Percentiles rank a stretch among this genome's conserved stretches.
Evolutionary conservation across 1,140 invertebrate species (phyloP).

Genomic region (Pristionchus pacificus): DNA sequence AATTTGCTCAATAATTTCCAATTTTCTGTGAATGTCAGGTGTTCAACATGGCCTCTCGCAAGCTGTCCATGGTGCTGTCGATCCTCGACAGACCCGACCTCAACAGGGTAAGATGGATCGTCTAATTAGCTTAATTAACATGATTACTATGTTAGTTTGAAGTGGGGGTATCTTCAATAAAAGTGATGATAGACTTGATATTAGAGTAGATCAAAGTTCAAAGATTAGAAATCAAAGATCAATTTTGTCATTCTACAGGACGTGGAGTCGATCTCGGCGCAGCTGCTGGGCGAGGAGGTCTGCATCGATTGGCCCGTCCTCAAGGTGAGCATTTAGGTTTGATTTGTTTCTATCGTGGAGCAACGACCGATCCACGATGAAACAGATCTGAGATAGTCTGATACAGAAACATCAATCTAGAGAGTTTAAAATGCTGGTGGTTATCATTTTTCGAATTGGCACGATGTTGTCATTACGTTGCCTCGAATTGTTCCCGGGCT

Average conservation of each 20-base stretch:
- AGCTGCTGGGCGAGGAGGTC: conserved; percentile 71
- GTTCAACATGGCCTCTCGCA: conserved; percentile 75
- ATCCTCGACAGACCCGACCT: conserved; percentile 59
- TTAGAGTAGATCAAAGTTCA: conserved; percentile 61
- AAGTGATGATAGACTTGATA: too few relatives aligned
- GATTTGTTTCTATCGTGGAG: conserved; percentile 62
- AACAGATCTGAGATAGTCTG: conserved; percentile 3
- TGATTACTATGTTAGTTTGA: too few relatives aligned
- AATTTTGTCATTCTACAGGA: conserved; percentile 17
- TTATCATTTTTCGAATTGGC: too few relatives aligned
- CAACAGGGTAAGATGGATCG: conserved; percentile 19
- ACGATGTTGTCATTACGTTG: too few relatives aligned
- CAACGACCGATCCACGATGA: conserved; percentile 65
- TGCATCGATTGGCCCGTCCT: conserved; percentile 85
- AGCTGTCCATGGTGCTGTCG: conserved; percentile 76
- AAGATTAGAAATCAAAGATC: neutral
- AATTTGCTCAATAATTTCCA: conserved; percentile 68
- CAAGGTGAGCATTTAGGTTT: conserved; percentile 64
- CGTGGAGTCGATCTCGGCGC: conserved; percentile 54
- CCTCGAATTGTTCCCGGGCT: too few relatives aligned
- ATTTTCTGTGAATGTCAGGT: conserved; percentile 70
- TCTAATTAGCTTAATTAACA: too few relatives aligned
- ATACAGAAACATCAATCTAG: neutral
- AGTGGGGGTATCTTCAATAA: too few relatives aligned
- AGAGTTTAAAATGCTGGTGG: too few relatives aligned